These are phyloP conservation scores for Electrona antarctica DNA, from an alignment of 2,113 vertebrate genomes.

Conservation along the genomic window DNA sequence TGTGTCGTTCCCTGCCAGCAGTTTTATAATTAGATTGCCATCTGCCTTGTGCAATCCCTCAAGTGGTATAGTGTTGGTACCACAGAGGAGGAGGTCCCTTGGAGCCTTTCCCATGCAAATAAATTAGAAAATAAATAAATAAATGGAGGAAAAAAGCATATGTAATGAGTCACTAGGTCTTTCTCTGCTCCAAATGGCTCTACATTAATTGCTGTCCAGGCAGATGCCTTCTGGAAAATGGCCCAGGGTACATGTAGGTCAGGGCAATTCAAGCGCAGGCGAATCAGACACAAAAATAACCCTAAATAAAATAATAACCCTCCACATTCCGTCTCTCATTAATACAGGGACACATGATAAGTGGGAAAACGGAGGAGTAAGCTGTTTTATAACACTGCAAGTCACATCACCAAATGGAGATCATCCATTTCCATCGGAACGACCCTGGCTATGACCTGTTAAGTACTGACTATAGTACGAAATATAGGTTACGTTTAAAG, in stretches of 20 bases:
- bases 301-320: too few species aligned
- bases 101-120: conserved; percentile 52
- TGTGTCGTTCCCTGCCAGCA: conserved; percentile 45
- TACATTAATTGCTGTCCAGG: conserved; percentile 63
- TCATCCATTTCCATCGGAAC: too few species aligned
- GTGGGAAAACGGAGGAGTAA: too few species aligned
- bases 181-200: conserved; percentile 63
- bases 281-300: not conserved
- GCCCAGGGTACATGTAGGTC: conserved; percentile 47
- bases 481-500: too few species aligned
- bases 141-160: conserved; percentile 42
- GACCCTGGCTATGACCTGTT: too few species aligned
- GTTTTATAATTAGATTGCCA: conserved; percentile 69
- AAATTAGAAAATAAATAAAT: too few species aligned
- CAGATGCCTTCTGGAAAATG: conserved; percentile 65
- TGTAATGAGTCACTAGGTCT: conserved; percentile 68
- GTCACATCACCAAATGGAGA: too few species aligned
- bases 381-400: too few species aligned
- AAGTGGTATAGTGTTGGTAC: conserved; percentile 56
- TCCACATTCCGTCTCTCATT: too few species aligned
- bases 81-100: conserved; percentile 49
- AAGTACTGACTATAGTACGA: too few species aligned
- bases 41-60: conserved; percentile 59
- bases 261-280: not conserved
- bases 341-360: too few species aligned